Conservation (phyloP, 53 echinoderm and acorn worm genomes). For the Arbacia lixula region DNA sequence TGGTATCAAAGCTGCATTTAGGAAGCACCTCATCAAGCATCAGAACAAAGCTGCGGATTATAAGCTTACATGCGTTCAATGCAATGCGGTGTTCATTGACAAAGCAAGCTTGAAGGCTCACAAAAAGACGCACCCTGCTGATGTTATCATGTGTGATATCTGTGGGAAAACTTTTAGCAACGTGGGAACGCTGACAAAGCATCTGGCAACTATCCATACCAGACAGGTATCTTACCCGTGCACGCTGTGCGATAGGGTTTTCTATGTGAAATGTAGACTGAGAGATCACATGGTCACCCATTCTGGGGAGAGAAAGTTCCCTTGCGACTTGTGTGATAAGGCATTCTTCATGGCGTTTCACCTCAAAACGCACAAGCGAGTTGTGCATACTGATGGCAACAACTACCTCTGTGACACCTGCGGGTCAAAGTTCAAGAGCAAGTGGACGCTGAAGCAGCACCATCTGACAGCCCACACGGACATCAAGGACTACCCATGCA, state of each 20-base stretch:
- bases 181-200: neutral
- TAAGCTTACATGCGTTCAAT: neutral
- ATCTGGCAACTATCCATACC: slow-evolving; percentile 5
- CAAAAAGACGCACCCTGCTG: neutral
- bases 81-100: neutral
- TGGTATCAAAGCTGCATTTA: neutral
- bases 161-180: slow-evolving; percentile 10
- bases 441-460: slow-evolving; percentile 42
- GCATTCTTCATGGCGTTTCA: neutral
- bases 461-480: slow-evolving; percentile 37
- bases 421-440: slow-evolving; percentile 27
- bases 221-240: slow-evolving; percentile 20
- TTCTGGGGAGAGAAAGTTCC: neutral
- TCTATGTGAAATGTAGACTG: slow-evolving; percentile 6
- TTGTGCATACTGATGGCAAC: slow-evolving; percentile 26
- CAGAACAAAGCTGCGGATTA: slow-evolving; percentile 2
- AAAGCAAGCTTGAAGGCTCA: neutral
- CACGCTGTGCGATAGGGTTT: slow-evolving; percentile 26
- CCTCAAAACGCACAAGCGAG: slow-evolving; percentile 23
- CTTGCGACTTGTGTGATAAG: slow-evolving; percentile 25
- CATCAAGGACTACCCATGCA: slow-evolving; percentile 17
- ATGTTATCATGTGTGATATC: neutral
- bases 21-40: slow-evolving; percentile 17
- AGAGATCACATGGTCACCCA: slow-evolving; percentile 25
- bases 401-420: slow-evolving; percentile 29